A percentile compares a stretch with the other conserved stretches of the same genome.
phyloP scores from a whole-genome alignment of 2,113 vertebrate species.

The Uropsilus gracilis region DNA sequence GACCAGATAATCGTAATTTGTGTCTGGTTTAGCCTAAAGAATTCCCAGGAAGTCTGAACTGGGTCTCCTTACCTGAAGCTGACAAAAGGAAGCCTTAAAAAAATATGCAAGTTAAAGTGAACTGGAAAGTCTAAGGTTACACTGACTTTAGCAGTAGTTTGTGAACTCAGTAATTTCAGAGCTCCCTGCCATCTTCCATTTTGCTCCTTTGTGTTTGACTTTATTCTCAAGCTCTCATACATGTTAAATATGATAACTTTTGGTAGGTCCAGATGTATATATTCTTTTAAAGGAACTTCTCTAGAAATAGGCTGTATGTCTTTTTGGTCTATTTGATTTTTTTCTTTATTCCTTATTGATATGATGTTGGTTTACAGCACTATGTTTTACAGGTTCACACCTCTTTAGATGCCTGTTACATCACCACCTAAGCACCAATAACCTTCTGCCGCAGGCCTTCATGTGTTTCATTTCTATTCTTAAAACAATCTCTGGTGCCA shows the following conservation, averaged over 20 bases:
- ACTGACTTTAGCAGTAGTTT: too few relatives aligned
- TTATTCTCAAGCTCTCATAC: not conserved
- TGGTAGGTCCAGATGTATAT: not conserved
- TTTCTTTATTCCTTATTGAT: too few relatives aligned
- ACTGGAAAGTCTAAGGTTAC: not conserved
- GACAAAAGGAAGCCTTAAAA: not conserved
- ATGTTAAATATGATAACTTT: not conserved
- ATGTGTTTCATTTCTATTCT: not conserved
- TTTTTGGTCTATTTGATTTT: too few relatives aligned
- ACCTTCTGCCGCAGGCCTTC: too few relatives aligned
- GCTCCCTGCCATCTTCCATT: not conserved
- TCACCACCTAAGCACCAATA: too few relatives aligned
- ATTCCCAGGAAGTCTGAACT: not conserved
- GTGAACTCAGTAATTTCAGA: not conserved
- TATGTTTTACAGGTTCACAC: too few relatives aligned
- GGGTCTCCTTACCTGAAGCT: not conserved
- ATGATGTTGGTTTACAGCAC: too few relatives aligned
- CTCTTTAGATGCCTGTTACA: too few relatives aligned
- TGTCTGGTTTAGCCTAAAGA: not conserved
- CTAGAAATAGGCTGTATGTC: not conserved
- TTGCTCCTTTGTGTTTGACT: not conserved
- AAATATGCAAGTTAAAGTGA: not conserved
- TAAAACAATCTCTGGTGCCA: not conserved
- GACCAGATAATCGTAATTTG: not conserved
- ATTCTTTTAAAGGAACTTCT: not conserved